Evolutionary conservation across 2,888 invertebrate genomes (phyloP), one percentile per base, ranked within the genome.

Genomic region (Osedax fenrisi): DNA sequence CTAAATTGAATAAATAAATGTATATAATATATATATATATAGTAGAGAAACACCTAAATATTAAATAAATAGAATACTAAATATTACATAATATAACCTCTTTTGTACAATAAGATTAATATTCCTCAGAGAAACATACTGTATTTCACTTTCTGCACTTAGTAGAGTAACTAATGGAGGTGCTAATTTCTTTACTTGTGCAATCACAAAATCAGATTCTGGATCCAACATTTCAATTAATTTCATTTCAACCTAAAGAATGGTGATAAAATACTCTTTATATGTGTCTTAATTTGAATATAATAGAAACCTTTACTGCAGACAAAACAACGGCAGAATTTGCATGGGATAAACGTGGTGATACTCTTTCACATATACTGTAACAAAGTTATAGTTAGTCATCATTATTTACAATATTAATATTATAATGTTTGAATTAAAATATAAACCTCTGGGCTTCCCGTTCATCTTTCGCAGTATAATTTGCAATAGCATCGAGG

Each of bases 71-170:
- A 5, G 21, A 10, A 69, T 5, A 69, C 13, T 21, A 22, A 10
- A 13, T 64, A 21, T 10, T 22, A 64, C 1, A 10, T 17, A 64
- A 3, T 3, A 70, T 27, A 26, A 84, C 84, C 86, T 88, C 85
- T 99, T 99, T 86, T 99, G 98, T 21, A 98, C 98, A 78, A 99
- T 98, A 68, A 98, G 88, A 86, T 99, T 99, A 82, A 99, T 98
- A 85, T 98, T 98, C 79, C 98, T 87, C 76, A 98, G 86, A 0
- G 98, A 98, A 2, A 98, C 98, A 84, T 99, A 98, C 85, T 99
- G 98, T 72, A 98, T 97, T 86, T 99, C 98, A 0, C 98, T 95
- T 85, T 99, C 98, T 0, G 96, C 94, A 66, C 95, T 95, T 10
- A 98, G 88, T 74, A 99, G 87, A 0, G 98, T 98, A 5, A 98